These are phyloP conservation scores for Rhea pennata DNA, from an alignment of 2,113 vertebrate species.

Conservation along the genomic window DNA sequence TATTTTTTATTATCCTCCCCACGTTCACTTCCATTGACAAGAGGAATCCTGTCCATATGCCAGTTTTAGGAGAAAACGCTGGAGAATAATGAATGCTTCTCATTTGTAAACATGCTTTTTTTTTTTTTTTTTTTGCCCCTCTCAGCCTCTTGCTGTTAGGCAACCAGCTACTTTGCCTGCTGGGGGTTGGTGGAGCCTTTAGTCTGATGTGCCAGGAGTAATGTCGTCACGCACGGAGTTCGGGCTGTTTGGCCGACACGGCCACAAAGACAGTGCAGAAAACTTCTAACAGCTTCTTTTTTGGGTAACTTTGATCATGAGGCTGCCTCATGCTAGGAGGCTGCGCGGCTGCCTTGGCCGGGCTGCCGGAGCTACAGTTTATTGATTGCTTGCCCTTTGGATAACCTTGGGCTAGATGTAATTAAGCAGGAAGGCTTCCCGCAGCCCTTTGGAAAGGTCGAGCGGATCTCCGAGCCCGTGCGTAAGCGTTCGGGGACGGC, in stretches of 20 bases:
- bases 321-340: not conserved
- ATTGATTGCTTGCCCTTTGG: not conserved
- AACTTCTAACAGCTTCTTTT: not conserved
- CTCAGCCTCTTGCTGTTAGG: not conserved
- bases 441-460: accelerated
- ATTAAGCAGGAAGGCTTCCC: not conserved
- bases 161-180: not conserved
- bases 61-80: not conserved
- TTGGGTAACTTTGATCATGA: not conserved
- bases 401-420: not conserved
- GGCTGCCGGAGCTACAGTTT: not conserved
- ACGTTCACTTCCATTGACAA: not conserved
- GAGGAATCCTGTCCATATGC: not conserved
- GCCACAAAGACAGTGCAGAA: not conserved
- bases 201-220: not conserved
- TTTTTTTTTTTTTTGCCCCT: not conserved
- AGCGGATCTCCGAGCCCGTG: not conserved
- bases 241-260: not conserved
- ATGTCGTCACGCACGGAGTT: not conserved
- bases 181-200: not conserved
- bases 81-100: not conserved
- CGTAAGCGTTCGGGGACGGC: not conserved
- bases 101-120: not conserved
- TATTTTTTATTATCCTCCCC: not conserved
- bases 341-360: not conserved